Conservation (phyloP, 2,888 invertebrate species). For the Dryadula phaetusa region DNA sequence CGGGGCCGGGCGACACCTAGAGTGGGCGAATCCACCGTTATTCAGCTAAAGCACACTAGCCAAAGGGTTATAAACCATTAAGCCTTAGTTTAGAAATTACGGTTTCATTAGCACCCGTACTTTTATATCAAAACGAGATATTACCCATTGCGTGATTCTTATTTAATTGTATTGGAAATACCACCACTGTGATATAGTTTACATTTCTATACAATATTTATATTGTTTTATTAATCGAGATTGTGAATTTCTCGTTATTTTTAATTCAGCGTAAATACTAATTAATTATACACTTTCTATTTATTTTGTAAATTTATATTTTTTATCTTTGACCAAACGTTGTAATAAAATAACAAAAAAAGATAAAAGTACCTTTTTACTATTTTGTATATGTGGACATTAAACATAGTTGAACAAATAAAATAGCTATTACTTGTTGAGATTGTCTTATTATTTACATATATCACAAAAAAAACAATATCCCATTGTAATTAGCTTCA, state of each 20-base stretch:
- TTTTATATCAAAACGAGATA: conserved; percentile 35
- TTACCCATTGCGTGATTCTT: conserved; percentile 37
- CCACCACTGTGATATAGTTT: conserved; percentile 29
- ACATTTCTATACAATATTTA: conserved; percentile 29
- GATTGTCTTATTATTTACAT: neutral
- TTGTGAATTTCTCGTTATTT: conserved; percentile 1
- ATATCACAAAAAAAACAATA: too few relatives aligned
- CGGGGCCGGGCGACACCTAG: conserved; percentile 72
- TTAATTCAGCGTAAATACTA: neutral
- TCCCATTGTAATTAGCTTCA: too few relatives aligned
- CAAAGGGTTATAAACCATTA: conserved; percentile 43
- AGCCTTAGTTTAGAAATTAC: conserved; percentile 34
- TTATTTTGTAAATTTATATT: neutral
- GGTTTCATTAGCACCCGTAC: conserved; percentile 37
- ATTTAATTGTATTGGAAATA: conserved; percentile 37
- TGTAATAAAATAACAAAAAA: too few relatives aligned
- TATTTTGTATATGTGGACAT: too few relatives aligned
- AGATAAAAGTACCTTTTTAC: neutral
- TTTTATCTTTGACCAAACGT: too few relatives aligned
- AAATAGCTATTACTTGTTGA: too few relatives aligned
- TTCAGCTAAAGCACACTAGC: conserved; percentile 51
- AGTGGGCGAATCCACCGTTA: conserved; percentile 80
- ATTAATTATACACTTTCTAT: neutral
- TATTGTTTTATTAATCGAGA: conserved; percentile 25
- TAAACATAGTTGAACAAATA: too few relatives aligned